Conservation (phyloP, 2,888 invertebrate genomes). For the Perizoma affinitatum region DNA sequence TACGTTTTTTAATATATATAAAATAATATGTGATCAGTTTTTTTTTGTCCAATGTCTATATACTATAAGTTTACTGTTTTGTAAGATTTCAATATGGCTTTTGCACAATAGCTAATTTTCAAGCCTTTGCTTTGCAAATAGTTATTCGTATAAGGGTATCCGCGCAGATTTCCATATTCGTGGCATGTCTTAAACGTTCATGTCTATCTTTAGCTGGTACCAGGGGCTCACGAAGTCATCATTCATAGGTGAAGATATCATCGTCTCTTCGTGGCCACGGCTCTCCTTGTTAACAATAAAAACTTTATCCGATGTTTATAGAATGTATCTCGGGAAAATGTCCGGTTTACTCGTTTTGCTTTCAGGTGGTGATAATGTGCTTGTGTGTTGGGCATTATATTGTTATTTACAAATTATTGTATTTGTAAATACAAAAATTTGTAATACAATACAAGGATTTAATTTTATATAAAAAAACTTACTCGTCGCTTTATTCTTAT, state of each 20-base stretch:
- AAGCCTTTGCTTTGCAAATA: constrained; percentile 26
- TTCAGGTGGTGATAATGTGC: constrained; percentile 40
- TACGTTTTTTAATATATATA: no score
- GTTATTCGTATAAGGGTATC: constrained; percentile 31
- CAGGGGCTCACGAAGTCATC: constrained; percentile 82
- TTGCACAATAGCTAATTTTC: constrained; percentile 32
- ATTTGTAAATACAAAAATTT: no score
- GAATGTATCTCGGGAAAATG: constrained; percentile 74
- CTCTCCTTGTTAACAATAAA: constrained; percentile 83
- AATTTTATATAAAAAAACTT: no score
- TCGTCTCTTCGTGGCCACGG: constrained; percentile 77
- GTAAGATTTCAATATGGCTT: constrained; percentile 23
- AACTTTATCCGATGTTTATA: constrained; percentile 78
- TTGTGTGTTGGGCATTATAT: background rate
- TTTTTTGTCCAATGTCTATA: no score
- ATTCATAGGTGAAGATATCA: constrained; percentile 83
- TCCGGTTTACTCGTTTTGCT: constrained; percentile 55
- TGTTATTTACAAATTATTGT: background rate
- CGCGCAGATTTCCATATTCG: constrained; percentile 71
- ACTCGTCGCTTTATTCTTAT: no score
- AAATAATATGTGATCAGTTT: no score
- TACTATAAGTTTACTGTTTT: constrained; percentile 23
- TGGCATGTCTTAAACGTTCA: constrained; percentile 71
- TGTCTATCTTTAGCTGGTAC: constrained; percentile 72
- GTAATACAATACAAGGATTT: no score